Base-by-base conservation (phyloP, 2,113 vertebrate species). In the Trogon surrucura region DNA sequence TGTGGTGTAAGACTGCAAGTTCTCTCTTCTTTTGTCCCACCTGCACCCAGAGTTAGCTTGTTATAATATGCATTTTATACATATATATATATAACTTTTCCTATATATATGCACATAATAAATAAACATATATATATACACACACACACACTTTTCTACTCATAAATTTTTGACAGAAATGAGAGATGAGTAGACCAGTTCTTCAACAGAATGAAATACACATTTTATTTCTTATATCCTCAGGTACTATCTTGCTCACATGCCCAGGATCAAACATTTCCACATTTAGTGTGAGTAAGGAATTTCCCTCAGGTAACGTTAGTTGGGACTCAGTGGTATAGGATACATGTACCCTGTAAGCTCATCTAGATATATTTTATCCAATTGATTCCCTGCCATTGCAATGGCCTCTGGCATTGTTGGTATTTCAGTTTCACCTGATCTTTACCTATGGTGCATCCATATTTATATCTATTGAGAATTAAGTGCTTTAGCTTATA, bases 391-490 rank as follows among this genome's bases (percentile, higher is more conserved):
- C 74, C 19, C 25, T 80, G 74, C 23, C 62, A 82, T 38, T 66
- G 36, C 41, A 87, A 48, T 65, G 41, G 61, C 81, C 91, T 89
- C 89, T 80, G 77, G 66, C 58, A 88, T 18, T 70, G 41, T 7
- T 92, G 50, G 9, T 45, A 80, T 89, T 95, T 94, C 73, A 81
- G 9, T 89, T 89, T 73, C 91, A 91, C 54, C 80, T 85, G 69
- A 65, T 95, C 73, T 95, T 86, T 92, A 80, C 58, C 61, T 95
- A 11, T 65, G 45, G 41, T 47, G 51, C 54, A 77, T 85, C 54
- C 74, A 94, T 94, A 95, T 89, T 96, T 89, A 72, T 92, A 84
- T 71, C 53, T 69, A 50, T 26, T 53, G 50, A 91, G 36, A 89
- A 95, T 82, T 84, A 95, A 94, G 56, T 65, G 78, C 12, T 78